These are phyloP conservation scores for Drepana falcataria DNA, from an alignment of 2,888 invertebrate species.

Conservation along the genomic window DNA sequence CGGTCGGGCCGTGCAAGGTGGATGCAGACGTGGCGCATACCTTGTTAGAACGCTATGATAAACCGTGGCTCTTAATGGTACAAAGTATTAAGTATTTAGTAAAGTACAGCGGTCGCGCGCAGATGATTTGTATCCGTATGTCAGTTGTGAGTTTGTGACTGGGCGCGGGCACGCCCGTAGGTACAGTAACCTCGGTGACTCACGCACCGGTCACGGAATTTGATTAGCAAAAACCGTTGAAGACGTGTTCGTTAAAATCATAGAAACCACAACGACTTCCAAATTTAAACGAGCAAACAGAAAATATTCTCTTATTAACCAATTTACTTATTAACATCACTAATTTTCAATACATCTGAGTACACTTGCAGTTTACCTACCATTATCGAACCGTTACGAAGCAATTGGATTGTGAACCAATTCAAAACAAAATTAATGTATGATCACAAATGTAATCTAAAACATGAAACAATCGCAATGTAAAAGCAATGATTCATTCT, in stretches of 20 bases:
- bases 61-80: neutral
- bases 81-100: conserved; percentile 4
- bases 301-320: no score
- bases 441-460: conserved; percentile 1
- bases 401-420: neutral
- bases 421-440: neutral
- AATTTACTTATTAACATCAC: no score
- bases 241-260: no score
- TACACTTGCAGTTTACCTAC: no score
- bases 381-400: no score
- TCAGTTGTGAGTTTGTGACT: conserved; percentile 31
- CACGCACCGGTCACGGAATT: conserved; percentile 39
- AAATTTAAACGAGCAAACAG: conserved; percentile 16
- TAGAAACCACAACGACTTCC: conserved; percentile 36
- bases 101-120: conserved; percentile 17
- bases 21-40: neutral
- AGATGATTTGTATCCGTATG: conserved; percentile 13
- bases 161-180: conserved; percentile 33
- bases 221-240: conserved; percentile 44
- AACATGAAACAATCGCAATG: neutral
- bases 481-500: neutral
- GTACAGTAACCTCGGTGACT: conserved; percentile 60
- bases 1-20: conserved; percentile 10
- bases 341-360: no score
- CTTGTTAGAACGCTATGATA: neutral